These are phyloP conservation scores for Merluccius polli DNA, from an alignment of 2,797 vertebrate genomes.

Conservation along the genomic window DNA sequence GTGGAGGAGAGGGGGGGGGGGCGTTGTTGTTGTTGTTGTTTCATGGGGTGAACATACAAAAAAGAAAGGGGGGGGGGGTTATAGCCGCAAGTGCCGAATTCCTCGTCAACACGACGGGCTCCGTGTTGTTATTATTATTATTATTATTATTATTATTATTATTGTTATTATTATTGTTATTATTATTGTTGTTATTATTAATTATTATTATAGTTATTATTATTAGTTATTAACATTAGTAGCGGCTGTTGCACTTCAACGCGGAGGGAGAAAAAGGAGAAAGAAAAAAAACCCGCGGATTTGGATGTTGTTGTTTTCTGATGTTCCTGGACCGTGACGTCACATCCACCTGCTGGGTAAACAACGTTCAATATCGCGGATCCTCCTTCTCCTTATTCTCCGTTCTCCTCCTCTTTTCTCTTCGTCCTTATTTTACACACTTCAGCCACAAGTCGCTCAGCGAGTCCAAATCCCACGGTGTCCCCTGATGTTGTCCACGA, in stretches of 20 bases:
- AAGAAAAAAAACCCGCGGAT: slow-evolving; percentile 77
- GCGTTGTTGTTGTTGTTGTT: too few relatives aligned
- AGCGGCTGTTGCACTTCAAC: slow-evolving; percentile 42
- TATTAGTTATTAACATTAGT: too few relatives aligned
- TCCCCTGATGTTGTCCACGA: slow-evolving; percentile 30
- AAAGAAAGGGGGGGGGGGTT: slow-evolving; percentile 39
- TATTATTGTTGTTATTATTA: slow-evolving; percentile 49
- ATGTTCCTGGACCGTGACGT: slow-evolving; percentile 89
- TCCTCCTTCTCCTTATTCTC: too few relatives aligned
- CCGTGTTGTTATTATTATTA: background rate
- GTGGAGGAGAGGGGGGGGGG: too few relatives aligned
- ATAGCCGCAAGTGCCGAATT: slow-evolving; percentile 50
- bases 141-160: too few relatives aligned
- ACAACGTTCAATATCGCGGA: slow-evolving; percentile 65
- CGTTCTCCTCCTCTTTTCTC: too few relatives aligned
- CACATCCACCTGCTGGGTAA: slow-evolving; percentile 97
- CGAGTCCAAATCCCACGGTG: slow-evolving; percentile 25
- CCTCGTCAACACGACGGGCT: slow-evolving; percentile 36
- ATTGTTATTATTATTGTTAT: too few relatives aligned
- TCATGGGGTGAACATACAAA: slow-evolving; percentile 42
- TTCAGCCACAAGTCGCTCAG: slow-evolving; percentile 36
- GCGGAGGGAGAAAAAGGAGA: slow-evolving; percentile 33
- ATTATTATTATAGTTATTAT: too few relatives aligned
- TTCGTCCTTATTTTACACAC: too few relatives aligned
- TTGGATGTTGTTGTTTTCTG: slow-evolving; percentile 94